Conservation (phyloP, 2,888 invertebrate genomes). For the Chromoteleia sp. region DNA sequence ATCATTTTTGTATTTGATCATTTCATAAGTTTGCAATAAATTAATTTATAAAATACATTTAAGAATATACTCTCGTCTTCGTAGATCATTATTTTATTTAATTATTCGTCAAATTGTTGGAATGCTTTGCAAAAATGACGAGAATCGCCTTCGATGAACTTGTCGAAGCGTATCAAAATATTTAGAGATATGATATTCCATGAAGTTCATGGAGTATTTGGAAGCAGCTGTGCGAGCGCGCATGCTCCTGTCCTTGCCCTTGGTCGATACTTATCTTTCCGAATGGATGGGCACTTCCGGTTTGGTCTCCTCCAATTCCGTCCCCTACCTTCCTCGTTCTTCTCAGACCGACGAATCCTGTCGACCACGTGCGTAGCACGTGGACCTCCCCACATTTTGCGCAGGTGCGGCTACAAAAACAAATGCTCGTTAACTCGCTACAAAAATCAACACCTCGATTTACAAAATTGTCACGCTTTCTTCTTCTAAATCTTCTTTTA, state of each 20-base stretch:
- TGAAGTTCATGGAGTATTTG: constrained; percentile 52
- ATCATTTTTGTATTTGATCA: too few species aligned
- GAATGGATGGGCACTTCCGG: constrained; percentile 69
- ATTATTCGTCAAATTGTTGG: too few species aligned
- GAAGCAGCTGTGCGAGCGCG: constrained; percentile 59
- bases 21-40: too few species aligned
- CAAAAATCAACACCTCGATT: constrained; percentile 42
- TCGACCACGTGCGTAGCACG: constrained; percentile 80
- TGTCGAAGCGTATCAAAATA: constrained; percentile 4
- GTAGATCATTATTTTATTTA: too few species aligned
- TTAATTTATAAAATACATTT: too few species aligned
- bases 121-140: too few species aligned
- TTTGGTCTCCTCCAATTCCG: constrained; percentile 64
- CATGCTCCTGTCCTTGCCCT: constrained; percentile 82
- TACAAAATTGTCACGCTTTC: constrained; percentile 73
- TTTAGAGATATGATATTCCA: constrained; percentile 38
- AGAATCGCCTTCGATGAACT: background rate
- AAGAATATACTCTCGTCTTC: too few species aligned
- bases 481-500: too few species aligned
- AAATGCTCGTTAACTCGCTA: constrained; percentile 57
- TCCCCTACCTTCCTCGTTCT: constrained; percentile 57
- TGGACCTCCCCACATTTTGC: constrained; percentile 71
- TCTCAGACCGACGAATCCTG: constrained; percentile 65
- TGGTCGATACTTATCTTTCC: constrained; percentile 81
- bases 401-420: constrained; percentile 75